These are phyloP conservation scores for Himalopsyche phryganea DNA, from an alignment of 1,140 invertebrate genomes.

Conservation along the genomic window DNA sequence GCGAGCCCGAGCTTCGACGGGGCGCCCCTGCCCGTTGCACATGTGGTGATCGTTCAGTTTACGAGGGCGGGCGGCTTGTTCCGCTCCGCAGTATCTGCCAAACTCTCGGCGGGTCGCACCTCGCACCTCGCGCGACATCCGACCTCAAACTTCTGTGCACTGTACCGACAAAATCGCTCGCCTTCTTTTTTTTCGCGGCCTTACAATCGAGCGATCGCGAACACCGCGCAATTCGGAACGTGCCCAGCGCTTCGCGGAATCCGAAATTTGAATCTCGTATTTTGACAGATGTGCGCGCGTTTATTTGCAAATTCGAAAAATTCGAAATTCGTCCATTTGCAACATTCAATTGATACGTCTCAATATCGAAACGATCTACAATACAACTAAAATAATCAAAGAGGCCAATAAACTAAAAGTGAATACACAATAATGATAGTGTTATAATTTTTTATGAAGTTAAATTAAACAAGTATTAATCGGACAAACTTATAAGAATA, in stretches of 20 bases:
- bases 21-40: too few relatives aligned
- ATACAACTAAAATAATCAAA: not conserved
- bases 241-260: conserved; percentile 1
- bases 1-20: not conserved
- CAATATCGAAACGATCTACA: not conserved
- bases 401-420: too few relatives aligned
- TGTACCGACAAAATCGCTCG: not conserved
- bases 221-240: conserved; percentile 19
- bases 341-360: not conserved
- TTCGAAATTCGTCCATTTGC: not conserved
- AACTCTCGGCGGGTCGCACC: conserved; percentile 2
- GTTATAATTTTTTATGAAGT: not conserved
- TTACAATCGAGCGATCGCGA: conserved; percentile 8
- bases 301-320: not conserved
- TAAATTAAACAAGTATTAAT: too few relatives aligned
- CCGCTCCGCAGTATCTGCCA: not conserved
- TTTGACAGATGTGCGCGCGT: conserved; percentile 1
- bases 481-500: too few relatives aligned
- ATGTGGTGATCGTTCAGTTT: too few relatives aligned
- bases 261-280: conserved; percentile 2
- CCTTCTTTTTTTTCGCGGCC: not conserved
- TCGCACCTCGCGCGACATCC: conserved; percentile 7
- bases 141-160: not conserved
- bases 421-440: not conserved
- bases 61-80: too few relatives aligned